These are phyloP conservation scores for Drosophila suboccidentalis DNA, from an alignment of 2,888 invertebrate genomes.

Conservation along the genomic window DNA sequence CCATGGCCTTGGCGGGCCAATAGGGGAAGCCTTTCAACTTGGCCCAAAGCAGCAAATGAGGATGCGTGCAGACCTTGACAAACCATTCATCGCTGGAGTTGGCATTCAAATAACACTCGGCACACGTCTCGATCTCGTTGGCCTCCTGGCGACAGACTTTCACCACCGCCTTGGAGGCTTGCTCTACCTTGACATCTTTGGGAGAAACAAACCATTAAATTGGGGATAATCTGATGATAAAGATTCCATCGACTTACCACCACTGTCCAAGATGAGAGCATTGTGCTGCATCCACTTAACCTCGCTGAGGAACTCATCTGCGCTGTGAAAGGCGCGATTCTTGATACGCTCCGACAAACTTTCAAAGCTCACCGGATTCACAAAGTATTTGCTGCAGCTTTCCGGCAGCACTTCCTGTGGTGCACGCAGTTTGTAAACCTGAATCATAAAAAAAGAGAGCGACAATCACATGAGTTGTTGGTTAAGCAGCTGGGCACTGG, in stretches of 20 bases:
- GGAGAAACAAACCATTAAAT: background rate
- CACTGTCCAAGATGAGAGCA: slow-evolving; percentile 93
- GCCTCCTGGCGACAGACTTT: slow-evolving; percentile 95
- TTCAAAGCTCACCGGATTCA: slow-evolving; percentile 94
- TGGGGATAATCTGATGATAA: background rate
- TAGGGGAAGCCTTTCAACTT: slow-evolving; percentile 98
- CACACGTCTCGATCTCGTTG: slow-evolving; percentile 96
- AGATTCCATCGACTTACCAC: slow-evolving; percentile 86
- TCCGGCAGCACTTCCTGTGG: slow-evolving; percentile 68
- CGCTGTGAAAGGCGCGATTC: slow-evolving; percentile 92
- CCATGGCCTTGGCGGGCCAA: slow-evolving; percentile 98
- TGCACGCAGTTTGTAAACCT: slow-evolving; percentile 63
- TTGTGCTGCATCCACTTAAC: slow-evolving; percentile 98
- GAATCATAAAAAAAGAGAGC: slow-evolving; percentile 18
- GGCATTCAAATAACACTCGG: slow-evolving; percentile 95
- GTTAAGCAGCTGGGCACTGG: slow-evolving; percentile 11
- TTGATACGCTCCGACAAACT: slow-evolving; percentile 92
- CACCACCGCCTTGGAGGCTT: slow-evolving; percentile 88
- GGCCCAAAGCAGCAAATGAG: slow-evolving; percentile 97
- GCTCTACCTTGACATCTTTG: slow-evolving; percentile 65
- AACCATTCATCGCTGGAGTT: slow-evolving; percentile 94
- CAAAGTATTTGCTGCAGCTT: slow-evolving; percentile 88
- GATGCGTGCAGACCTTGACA: slow-evolving; percentile 95
- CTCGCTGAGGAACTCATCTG: slow-evolving; percentile 95
- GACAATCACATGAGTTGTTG: slow-evolving; percentile 15